Evolutionary conservation across 2,113 vertebrate species (phyloP), one percentile per base, ranked within the genome.

Genomic region (Phoenicopterus ruber): DNA sequence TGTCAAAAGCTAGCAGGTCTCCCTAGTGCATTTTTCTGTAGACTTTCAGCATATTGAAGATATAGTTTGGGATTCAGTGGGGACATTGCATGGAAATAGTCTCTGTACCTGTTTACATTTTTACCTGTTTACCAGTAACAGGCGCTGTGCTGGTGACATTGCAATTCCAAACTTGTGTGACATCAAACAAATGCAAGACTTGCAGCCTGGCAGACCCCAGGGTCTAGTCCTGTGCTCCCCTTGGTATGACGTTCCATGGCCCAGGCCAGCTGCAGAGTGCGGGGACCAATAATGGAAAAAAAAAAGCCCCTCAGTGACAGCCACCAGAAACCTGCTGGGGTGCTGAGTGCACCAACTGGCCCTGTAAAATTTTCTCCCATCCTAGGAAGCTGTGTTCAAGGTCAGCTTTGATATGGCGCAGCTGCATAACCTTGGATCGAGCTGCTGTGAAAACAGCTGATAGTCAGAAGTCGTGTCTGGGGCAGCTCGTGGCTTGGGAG

Each of bases 311-410:
- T 54, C 31, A 79, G 44, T 0, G 1, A 11, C 18, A 73, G 17
- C 28, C 0, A 0, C 19, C 66, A 79, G 71, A 82, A 83, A 42
- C 29, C 17, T 38, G 7, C 16, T 32, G 50, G 62, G 18, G 11
- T 1, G 3, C 29, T n/a, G 32, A n/a, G 10, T 28, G 15, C 31
- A 52, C 29, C 47, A n/a, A 1, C 6, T 0, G 0, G 9, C 1
- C 0, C 49, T 47, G 36, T 38, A 46, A 36, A 10, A 17, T 72
- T 44, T 80, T 61, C 40, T 84, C 34, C 38, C 15, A 46, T 24
- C 22, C 63, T 59, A 26, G 25, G 29, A 87, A 79, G n/a, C 62
- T 67, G 17, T 38, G 32, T 58, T 83, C 88, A 88, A 90, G 74
- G 76, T 49, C 59, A 78, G 67, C 55, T 81, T 83, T 83, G 61